Percentiles rank a stretch among this genome's conserved stretches.
Conservation (phyloP, 2,797 vertebrate genomes). For the Diplodus puntazzo region DNA sequence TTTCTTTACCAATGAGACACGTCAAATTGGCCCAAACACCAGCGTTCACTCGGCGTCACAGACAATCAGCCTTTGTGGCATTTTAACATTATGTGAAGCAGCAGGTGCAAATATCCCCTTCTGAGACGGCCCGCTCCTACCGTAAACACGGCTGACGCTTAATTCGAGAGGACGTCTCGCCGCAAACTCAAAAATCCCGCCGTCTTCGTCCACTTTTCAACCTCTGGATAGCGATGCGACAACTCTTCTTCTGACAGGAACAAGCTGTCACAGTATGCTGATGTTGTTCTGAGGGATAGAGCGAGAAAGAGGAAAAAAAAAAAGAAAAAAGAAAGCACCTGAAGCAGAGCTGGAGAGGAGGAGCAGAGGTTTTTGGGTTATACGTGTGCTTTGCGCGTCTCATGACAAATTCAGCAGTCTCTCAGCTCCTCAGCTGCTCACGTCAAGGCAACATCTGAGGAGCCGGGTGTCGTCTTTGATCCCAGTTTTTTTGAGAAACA, state of each 20-base stretch:
- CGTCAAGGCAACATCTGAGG: conserved; percentile 32
- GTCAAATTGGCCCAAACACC: conserved; percentile 51
- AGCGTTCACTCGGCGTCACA: conserved; percentile 36
- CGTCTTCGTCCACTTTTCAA: conserved; percentile 1
- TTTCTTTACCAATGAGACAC: conserved; percentile 57
- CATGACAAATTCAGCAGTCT: conserved; percentile 52
- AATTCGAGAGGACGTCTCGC: conserved; percentile 33
- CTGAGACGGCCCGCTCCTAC: conserved; percentile 19
- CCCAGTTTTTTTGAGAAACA: conserved; percentile 35
- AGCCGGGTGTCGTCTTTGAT: conserved; percentile 45
- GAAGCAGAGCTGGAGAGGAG: conserved; percentile 15
- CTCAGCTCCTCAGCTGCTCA: conserved; percentile 42
- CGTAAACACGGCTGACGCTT: not conserved
- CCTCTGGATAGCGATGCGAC: conserved; percentile 13
- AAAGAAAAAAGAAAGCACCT: not conserved
- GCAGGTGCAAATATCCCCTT: conserved; percentile 28
- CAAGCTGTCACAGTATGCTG: conserved; percentile 44
- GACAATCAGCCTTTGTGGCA: conserved; percentile 24
- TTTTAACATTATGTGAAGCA: conserved; percentile 21
- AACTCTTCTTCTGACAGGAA: conserved; percentile 40
- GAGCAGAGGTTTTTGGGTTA: conserved; percentile 11
- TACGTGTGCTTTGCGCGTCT: conserved; percentile 4
- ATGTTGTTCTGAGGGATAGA: conserved; percentile 20
- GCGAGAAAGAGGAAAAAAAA: not conserved
- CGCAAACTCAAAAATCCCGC: not conserved